phyloP scores from a whole-genome alignment of 2,888 invertebrate species.

The Cantharis nigra region DNA sequence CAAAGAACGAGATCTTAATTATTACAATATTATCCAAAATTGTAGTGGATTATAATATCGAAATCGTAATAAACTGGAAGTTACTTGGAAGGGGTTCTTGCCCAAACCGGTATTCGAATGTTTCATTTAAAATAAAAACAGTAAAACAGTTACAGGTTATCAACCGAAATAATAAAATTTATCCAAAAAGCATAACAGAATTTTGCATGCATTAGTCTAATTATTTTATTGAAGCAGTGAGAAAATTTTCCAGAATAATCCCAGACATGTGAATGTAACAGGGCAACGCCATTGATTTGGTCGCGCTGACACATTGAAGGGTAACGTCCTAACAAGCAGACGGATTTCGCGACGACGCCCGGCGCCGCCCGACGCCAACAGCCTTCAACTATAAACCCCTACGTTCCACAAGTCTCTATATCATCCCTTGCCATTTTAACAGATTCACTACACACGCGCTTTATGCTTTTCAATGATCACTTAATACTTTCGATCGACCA shows the following conservation, averaged over 20 bases:
- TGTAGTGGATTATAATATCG: background rate
- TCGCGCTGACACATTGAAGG: constrained; percentile 48
- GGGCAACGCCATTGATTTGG: constrained; percentile 45
- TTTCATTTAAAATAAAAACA: background rate
- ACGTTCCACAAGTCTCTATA: constrained; percentile 31
- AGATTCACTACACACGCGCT: constrained; percentile 25
- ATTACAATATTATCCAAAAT: background rate
- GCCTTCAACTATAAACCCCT: constrained; percentile 26
- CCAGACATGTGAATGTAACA: constrained; percentile 21
- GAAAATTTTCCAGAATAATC: constrained; percentile 9
- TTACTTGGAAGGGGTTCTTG: background rate
- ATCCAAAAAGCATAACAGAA: background rate
- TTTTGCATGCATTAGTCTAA: background rate
- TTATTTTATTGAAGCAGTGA: background rate
- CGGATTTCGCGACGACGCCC: constrained; percentile 35
- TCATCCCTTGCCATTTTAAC: constrained; percentile 25
- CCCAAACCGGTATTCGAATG: background rate
- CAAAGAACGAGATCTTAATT: background rate
- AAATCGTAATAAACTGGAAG: background rate
- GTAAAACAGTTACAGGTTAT: background rate
- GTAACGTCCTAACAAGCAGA: constrained; percentile 46
- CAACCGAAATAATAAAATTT: background rate
- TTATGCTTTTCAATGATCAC: constrained; percentile 22
- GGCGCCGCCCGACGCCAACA: constrained; percentile 32
- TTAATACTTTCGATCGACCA: constrained; percentile 21